Evolutionary conservation across 2,113 vertebrate species (phyloP).

Genomic region (Takifugu flavidus): DNA sequence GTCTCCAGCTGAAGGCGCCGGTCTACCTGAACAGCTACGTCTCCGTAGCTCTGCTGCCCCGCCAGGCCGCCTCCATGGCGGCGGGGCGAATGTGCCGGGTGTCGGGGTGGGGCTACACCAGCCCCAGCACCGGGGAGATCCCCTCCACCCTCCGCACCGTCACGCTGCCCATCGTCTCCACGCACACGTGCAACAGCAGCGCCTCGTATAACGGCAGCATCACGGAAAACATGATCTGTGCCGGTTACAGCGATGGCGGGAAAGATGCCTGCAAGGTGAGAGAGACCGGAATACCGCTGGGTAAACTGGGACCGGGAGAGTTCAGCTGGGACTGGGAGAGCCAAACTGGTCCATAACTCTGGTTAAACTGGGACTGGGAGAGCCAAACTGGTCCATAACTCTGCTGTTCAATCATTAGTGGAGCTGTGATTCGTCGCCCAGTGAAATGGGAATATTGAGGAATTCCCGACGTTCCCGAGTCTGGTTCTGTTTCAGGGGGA

Average conservation of each 20-base stretch:
- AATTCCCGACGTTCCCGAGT: too few species aligned
- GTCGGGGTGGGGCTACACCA: slow-evolving; percentile 80
- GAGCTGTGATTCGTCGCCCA: too few species aligned
- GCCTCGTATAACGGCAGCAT: slow-evolving; percentile 72
- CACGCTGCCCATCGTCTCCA: slow-evolving; percentile 73
- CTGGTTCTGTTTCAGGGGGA: slow-evolving; percentile 69
- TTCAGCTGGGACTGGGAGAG: too few species aligned
- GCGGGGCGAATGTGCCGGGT: slow-evolving; percentile 75
- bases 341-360: too few species aligned
- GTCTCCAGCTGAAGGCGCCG: slow-evolving; percentile 70
- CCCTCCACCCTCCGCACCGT: slow-evolving; percentile 72
- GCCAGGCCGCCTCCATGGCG: slow-evolving; percentile 41
- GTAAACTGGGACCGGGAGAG: too few species aligned
- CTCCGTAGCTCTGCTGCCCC: slow-evolving; percentile 71
- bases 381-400: too few species aligned
- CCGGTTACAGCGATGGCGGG: slow-evolving; percentile 73
- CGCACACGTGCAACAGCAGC: slow-evolving; percentile 69
- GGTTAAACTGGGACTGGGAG: background rate
- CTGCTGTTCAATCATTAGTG: too few species aligned
- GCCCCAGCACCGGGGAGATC: slow-evolving; percentile 45
- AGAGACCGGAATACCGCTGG: background rate
- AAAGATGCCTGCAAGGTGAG: slow-evolving; percentile 79
- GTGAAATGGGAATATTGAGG: too few species aligned
- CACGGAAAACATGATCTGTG: slow-evolving; percentile 80
- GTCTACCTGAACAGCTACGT: slow-evolving; percentile 71